Base-by-base conservation (phyloP, 2,797 vertebrate genomes). In the Pampus argenteus region DNA sequence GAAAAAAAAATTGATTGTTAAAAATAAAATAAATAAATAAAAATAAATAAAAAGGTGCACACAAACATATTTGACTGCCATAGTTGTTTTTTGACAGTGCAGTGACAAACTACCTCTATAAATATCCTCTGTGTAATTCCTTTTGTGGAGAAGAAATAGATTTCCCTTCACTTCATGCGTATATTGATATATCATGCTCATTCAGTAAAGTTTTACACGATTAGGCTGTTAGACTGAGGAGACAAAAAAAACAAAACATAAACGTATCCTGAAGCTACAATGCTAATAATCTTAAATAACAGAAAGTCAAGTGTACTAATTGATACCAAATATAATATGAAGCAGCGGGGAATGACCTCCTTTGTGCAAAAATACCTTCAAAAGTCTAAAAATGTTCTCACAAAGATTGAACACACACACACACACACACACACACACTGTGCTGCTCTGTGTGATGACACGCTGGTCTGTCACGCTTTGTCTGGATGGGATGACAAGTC, bases 401-500 rank as follows among this genome's bases (percentile, higher is more conserved):
- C 22, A 55, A 47, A 42, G 49, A 44, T 23, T 66, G 45, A 69
- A 59, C 50, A 51, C 34, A 36, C 66, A 60, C 48, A 62, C 49
- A 56, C n/a, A 62, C 64, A 67, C 11, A 57, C 14, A 73, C 29
- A 40, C 56, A 61, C 18, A 49, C 29, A 50, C 50, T 48, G 22
- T 44, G 58, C 59, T 15, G 23, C 44, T 78, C 40, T 45, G 62
- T 28, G 58, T 76, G 71, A 63, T 11, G 13, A 51, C 75, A 44
- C n/a, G 18, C 62, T 76, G 73, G 68, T 73, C 68, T 82, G 80
- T 82, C 78, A 82, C 13, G 51, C 71, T 78, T 71, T 76, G 78
- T 74, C 81, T 82, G 69, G 66, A 82, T 49, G 29, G 60, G 78
- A 84, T 84, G 83, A 86, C 82, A 82, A 69, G 67, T 67, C 72